These are phyloP conservation scores for Odobenus rosmarus DNA, from an alignment of 2,113 vertebrate species.

Conservation along the genomic window DNA sequence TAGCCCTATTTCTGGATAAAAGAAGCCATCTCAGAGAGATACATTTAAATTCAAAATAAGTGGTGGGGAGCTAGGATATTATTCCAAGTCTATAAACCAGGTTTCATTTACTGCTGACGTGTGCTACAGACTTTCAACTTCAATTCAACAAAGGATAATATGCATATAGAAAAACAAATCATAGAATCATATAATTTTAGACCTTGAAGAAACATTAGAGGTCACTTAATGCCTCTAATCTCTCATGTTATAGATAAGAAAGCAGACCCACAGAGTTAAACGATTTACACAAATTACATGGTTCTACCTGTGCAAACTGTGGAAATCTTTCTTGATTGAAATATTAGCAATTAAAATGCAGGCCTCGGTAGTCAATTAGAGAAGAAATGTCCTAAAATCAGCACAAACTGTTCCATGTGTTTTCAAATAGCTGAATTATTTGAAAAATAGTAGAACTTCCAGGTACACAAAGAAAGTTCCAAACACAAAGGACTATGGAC, in stretches of 20 bases:
- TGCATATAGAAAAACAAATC: conserved; percentile 31
- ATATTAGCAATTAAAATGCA: conserved; percentile 44
- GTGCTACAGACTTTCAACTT: neutral
- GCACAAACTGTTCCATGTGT: conserved; percentile 39
- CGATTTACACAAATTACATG: conserved; percentile 62
- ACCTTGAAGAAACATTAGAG: conserved; percentile 45
- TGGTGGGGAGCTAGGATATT: neutral
- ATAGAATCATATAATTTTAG: conserved; percentile 16
- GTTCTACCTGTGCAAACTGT: conserved; percentile 32
- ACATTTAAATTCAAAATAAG: conserved; percentile 31
- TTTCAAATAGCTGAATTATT: conserved; percentile 59
- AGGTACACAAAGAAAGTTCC: neutral
- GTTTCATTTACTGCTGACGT: conserved; percentile 1
- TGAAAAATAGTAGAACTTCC: conserved; percentile 20
- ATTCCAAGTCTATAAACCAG: neutral
- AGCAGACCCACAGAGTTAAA: conserved; percentile 33
- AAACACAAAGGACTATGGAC: neutral
- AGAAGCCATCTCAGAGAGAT: neutral
- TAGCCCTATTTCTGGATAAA: neutral
- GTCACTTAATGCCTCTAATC: conserved; percentile 18
- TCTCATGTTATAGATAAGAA: conserved; percentile 58
- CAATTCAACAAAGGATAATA: conserved; percentile 2
- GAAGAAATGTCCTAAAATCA: conserved; percentile 35
- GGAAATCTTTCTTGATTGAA: conserved; percentile 61
- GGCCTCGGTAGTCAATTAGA: conserved; percentile 40